phyloP scores from a whole-genome alignment of 2,113 vertebrate species.

The Grantiella picta region DNA sequence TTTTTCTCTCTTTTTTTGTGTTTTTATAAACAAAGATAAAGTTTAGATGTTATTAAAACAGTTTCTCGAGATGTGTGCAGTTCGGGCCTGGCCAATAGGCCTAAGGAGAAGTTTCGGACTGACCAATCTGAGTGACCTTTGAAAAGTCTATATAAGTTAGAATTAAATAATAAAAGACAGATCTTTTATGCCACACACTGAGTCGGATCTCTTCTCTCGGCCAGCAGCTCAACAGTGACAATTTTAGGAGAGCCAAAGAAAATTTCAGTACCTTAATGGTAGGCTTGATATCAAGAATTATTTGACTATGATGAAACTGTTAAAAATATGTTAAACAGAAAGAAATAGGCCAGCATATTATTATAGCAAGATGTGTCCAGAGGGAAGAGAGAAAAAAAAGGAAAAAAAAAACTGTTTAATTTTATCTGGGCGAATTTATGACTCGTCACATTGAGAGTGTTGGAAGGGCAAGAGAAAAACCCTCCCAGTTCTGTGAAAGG shows the following conservation, averaged over 20 bases:
- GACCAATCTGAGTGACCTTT: too few relatives aligned
- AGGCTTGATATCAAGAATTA: neutral
- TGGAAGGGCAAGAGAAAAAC: neutral
- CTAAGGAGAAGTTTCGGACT: too few relatives aligned
- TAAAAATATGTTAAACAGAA: neutral
- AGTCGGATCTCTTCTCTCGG: too few relatives aligned
- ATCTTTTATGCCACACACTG: too few relatives aligned
- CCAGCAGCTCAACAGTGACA: too few relatives aligned
- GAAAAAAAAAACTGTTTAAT: neutral
- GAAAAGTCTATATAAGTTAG: too few relatives aligned
- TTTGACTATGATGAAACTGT: slow-evolving; percentile 8
- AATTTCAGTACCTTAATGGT: neutral
- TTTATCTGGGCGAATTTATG: neutral
- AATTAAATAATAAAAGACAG: too few relatives aligned
- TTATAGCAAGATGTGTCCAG: neutral
- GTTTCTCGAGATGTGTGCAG: too few relatives aligned
- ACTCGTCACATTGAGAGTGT: neutral
- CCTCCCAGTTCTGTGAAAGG: neutral
- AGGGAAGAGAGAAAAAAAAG: neutral
- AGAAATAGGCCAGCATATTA: neutral
- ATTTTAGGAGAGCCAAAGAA: neutral
- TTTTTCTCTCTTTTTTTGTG: too few relatives aligned
- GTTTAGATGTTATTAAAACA: too few relatives aligned
- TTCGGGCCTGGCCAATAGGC: too few relatives aligned
- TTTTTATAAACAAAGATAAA: too few relatives aligned